A percentile compares a stretch with the other conserved stretches of the same genome.
These are phyloP conservation scores for Perizoma affinitatum DNA, from an alignment of 2,888 invertebrate species.

Conservation along the genomic window DNA sequence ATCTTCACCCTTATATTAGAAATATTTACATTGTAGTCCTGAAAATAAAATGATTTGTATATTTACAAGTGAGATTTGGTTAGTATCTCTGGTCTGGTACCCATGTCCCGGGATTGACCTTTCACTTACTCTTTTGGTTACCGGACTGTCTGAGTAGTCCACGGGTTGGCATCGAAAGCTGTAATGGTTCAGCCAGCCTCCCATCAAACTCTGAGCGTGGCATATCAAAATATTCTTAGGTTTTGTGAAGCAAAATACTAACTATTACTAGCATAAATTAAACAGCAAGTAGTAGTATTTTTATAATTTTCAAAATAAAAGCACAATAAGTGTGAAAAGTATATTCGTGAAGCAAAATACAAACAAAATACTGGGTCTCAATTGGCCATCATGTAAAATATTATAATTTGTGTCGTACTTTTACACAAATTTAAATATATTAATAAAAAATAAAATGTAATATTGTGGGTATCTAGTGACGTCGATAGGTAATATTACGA, in stretches of 20 bases:
- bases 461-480: no score
- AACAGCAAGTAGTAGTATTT: not conserved
- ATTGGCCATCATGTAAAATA: no score
- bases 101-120: conserved; percentile 45
- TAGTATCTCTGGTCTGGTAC: conserved; percentile 57
- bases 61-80: conserved; percentile 72
- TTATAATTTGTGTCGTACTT: no score
- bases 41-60: conserved; percentile 59
- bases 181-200: conserved; percentile 96
- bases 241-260: conserved; percentile 20
- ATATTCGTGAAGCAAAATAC: no score
- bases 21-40: conserved; percentile 56
- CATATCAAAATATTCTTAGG: conserved; percentile 59
- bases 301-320: no score
- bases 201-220: conserved; percentile 90
- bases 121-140: conserved; percentile 92
- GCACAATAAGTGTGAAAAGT: no score
- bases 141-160: conserved; percentile 92
- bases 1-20: conserved; percentile 40
- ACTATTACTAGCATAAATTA: not conserved
- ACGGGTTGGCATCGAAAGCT: conserved; percentile 95
- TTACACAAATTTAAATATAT: no score
- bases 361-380: no score
- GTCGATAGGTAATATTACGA: no score
- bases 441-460: no score